These are phyloP conservation scores for Rhynchonycteris naso DNA, from an alignment of 2,797 vertebrate genomes.

Conservation along the genomic window DNA sequence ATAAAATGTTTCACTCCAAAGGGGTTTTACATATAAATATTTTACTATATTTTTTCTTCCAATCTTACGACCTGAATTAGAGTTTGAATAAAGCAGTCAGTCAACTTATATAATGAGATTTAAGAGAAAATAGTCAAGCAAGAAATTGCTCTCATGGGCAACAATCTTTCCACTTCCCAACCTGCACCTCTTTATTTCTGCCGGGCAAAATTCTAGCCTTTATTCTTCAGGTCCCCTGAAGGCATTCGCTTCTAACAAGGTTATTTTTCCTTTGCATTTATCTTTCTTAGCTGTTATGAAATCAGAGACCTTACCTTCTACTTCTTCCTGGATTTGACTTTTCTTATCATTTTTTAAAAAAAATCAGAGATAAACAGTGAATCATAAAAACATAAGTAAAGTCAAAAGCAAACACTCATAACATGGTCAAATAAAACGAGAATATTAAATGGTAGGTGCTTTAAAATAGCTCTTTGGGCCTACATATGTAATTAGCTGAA, in stretches of 20 bases:
- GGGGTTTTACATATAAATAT: constrained; percentile 17
- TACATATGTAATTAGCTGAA: background rate
- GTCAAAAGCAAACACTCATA: background rate
- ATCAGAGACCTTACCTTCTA: background rate
- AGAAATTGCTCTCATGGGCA: background rate
- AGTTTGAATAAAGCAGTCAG: background rate
- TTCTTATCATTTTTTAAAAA: background rate
- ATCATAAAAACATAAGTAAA: background rate
- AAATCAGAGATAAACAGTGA: background rate
- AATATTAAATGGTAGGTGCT: background rate
- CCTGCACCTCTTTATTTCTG: background rate
- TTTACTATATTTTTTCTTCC: constrained; percentile 27
- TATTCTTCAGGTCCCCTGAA: background rate
- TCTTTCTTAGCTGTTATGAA: background rate
- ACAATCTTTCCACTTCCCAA: background rate
- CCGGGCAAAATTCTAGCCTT: background rate
- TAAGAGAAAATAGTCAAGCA: constrained; percentile 18
- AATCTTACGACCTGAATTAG: constrained; percentile 15
- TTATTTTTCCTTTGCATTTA: constrained; percentile 7
- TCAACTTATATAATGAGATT: constrained; percentile 7
- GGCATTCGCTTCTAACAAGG: background rate
- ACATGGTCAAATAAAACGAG: constrained; percentile 2
- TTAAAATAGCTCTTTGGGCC: background rate
- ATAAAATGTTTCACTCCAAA: constrained; percentile 1
- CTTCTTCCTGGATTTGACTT: background rate